Evolutionary conservation across 2,113 vertebrate species (phyloP), one percentile per base, ranked within the genome.

Genomic region (Eulemur rufifrons): DNA sequence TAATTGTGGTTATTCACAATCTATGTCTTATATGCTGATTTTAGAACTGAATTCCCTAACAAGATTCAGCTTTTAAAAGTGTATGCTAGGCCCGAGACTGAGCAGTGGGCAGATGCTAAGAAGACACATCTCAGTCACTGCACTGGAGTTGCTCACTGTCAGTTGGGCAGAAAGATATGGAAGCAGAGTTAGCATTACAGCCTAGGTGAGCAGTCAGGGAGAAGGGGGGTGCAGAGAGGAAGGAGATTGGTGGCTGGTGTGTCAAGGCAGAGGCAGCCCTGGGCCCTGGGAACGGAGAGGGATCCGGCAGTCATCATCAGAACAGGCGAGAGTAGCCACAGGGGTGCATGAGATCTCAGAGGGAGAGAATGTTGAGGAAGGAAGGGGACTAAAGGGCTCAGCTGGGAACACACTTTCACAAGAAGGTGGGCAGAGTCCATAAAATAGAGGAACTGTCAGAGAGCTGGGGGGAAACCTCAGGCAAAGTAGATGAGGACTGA

Each of bases 1-100:
- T 34, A 63, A 87, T 42, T 68, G 50, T 96, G 96, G 42, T 66
- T 89, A 34, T 87, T 95, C 42, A 78, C 20, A 56, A 78, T 80
- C 59, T 90, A 27, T 74, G 25, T 80, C 68, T 78, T 91, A 42
- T 6, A 27, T 64, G 32, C 81, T 83, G 39, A 84, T 77, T 95
- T 90, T 86, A 71, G 45, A 92, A 71, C 47, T 52, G 78, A 91
- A 91, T 74, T 86, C 34, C 18, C 59, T 61, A 69, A 77, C 89
- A 88, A 89, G 61, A 78, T 71, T 37, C 77, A 59, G 8, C 27
- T 64, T 91, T 95, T 61, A 68, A 45, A 77, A 92, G 83, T 80
- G 13, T 76, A n/a, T 83, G 42, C 47, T 52, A 85, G 68, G 56
- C 23, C 32, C 76, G 27, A 37, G 39, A 21, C 25, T 73, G 81